Percentiles rank a stretch among this genome's conserved stretches.
Evolutionary conservation across 2,797 vertebrate genomes (phyloP).

Genomic region (Brachyalestes nurse): DNA sequence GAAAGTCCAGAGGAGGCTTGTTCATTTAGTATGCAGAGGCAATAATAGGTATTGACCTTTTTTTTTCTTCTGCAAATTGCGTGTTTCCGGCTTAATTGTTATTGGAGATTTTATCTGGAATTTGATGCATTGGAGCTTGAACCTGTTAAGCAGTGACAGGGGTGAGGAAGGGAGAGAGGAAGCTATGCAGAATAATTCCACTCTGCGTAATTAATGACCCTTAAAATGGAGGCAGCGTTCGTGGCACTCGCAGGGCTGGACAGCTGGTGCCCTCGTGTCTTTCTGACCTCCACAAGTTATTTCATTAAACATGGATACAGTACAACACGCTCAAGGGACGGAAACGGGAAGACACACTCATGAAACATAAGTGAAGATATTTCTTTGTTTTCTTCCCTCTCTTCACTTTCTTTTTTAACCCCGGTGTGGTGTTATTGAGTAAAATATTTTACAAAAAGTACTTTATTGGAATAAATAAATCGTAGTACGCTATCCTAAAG

Average conservation of each 20-base stretch:
- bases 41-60: slow-evolving; percentile 73
- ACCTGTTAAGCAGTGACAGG: slow-evolving; percentile 73
- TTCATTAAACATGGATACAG: slow-evolving; percentile 60
- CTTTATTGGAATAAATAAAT: too few species aligned
- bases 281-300: slow-evolving; percentile 70
- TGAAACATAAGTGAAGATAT: neutral
- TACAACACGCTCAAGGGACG: slow-evolving; percentile 29
- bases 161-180: slow-evolving; percentile 59
- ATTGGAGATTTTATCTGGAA: slow-evolving; percentile 82
- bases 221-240: slow-evolving; percentile 49
- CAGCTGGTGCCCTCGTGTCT: slow-evolving; percentile 69
- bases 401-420: neutral
- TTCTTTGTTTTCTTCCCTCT: neutral
- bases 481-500: too few species aligned
- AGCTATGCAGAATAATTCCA: slow-evolving; percentile 70
- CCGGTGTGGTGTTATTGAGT: neutral
- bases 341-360: slow-evolving; percentile 2
- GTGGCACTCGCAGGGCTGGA: slow-evolving; percentile 60
- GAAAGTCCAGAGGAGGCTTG: slow-evolving; percentile 20
- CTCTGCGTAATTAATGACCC: slow-evolving; percentile 77
- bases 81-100: slow-evolving; percentile 83
- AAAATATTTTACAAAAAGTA: too few species aligned
- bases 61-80: slow-evolving; percentile 72
- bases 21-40: slow-evolving; percentile 76
- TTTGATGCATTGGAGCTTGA: slow-evolving; percentile 73